A percentile compares a stretch with the other conserved stretches of the same genome.
These are phyloP conservation scores for Papilio elwesi DNA, from an alignment of 2,888 invertebrate genomes.

Conservation along the genomic window DNA sequence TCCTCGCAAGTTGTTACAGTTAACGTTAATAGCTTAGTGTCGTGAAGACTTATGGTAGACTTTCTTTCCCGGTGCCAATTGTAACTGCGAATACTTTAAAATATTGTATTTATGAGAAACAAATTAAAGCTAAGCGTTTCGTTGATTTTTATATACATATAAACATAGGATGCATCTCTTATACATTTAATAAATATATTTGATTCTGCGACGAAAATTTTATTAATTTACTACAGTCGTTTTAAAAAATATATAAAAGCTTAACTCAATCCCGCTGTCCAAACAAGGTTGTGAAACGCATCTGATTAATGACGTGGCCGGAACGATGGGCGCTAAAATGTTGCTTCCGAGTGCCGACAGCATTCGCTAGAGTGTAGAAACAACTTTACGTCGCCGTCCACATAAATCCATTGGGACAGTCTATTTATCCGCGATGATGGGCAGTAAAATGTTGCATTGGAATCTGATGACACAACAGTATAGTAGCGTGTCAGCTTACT, in stretches of 20 bases:
- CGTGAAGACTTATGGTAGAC: no score
- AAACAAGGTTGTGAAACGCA: constrained; percentile 31
- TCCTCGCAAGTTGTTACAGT: no score
- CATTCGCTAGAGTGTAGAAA: constrained; percentile 3
- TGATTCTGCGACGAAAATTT: constrained; percentile 2
- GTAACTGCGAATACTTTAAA: no score
- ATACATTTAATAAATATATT: constrained; percentile 20
- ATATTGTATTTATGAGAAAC: no score
- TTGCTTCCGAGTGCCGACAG: constrained; percentile 19
- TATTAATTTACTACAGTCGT: constrained; percentile 22
- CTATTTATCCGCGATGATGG: constrained; percentile 43
- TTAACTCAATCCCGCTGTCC: constrained; percentile 28
- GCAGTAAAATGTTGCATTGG: constrained; percentile 24
- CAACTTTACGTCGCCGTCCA: constrained; percentile 25
- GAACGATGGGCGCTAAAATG: constrained; percentile 22
- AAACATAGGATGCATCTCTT: constrained; percentile 6
- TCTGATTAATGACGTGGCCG: constrained; percentile 24
- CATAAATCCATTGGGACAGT: constrained; percentile 46
- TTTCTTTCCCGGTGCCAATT: no score
- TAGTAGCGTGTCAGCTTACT: constrained; percentile 39
- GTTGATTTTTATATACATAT: no score
- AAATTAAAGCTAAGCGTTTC: no score
- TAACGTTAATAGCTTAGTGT: no score
- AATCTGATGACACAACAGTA: constrained; percentile 26
- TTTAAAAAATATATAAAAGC: constrained; percentile 18